These are phyloP conservation scores for Aurelia aurita DNA, from an alignment of 30 jellyfish, hydroid and myxozoan genomes.

Conservation along the genomic window DNA sequence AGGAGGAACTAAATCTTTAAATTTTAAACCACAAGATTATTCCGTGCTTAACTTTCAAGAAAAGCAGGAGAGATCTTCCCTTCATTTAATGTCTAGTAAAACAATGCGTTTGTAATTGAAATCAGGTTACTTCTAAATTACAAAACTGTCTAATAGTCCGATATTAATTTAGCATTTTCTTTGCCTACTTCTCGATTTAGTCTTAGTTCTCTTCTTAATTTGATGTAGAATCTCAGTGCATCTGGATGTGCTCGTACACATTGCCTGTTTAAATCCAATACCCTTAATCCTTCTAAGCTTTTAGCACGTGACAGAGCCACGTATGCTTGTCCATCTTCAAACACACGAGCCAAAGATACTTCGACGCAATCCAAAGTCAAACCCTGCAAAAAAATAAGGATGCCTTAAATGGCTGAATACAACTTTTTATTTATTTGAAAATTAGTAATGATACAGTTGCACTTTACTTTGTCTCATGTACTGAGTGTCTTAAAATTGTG, in stretches of 20 bases:
- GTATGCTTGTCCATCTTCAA: conserved; percentile 97
- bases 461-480: neutral
- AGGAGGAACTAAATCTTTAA: no score
- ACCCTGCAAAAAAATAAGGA: conserved; percentile 59
- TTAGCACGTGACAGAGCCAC: conserved; percentile 96
- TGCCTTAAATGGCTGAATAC: neutral
- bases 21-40: no score
- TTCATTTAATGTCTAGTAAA: no score
- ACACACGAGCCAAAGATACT: conserved; percentile 91
- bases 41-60: no score
- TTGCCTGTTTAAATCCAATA: conserved; percentile 64
- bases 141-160: neutral
- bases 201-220: conserved; percentile 70
- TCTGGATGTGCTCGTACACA: conserved; percentile 88
- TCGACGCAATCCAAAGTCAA: conserved; percentile 94
- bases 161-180: conserved; percentile 21
- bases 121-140: no score
- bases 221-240: conserved; percentile 79
- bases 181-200: conserved; percentile 6
- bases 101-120: no score
- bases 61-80: no score
- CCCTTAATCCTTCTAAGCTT: conserved; percentile 81
- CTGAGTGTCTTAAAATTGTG: no score
- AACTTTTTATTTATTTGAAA: neutral
- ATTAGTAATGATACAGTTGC: neutral